Percentiles rank a stretch among this genome's conserved stretches.
Conservation (phyloP, 2,888 invertebrate genomes). For the Eumacrocentrus americanus region DNA sequence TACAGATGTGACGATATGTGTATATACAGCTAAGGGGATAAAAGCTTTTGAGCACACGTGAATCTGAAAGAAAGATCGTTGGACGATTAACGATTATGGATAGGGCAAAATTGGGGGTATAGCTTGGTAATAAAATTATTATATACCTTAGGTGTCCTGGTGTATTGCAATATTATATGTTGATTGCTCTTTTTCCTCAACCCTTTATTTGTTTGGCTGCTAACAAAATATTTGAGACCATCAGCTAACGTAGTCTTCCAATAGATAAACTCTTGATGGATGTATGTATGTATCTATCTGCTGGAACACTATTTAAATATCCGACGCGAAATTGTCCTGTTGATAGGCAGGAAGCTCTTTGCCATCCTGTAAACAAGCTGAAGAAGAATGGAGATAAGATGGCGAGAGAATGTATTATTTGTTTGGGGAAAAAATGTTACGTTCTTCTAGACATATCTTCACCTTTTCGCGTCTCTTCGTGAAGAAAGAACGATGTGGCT, state of each 20-base stretch:
- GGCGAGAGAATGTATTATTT: neutral
- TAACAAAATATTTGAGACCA: slow-evolving; percentile 1
- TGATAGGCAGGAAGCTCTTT: neutral
- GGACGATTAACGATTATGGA: slow-evolving; percentile 11
- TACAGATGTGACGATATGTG: slow-evolving; percentile 10
- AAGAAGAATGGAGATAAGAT: neutral
- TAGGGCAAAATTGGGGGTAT: neutral
- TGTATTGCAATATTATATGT: neutral
- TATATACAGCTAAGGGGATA: neutral
- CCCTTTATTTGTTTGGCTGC: neutral
- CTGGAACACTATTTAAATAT: neutral
- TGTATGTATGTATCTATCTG: neutral
- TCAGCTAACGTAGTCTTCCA: too few relatives aligned
- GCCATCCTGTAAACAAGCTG: slow-evolving; percentile 19
- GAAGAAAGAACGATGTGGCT: slow-evolving; percentile 18
- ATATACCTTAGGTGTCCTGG: neutral
- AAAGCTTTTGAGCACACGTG: slow-evolving; percentile 5
- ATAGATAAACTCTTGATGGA: neutral
- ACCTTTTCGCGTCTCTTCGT: too few relatives aligned
- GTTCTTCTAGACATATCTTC: too few relatives aligned
- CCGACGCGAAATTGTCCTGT: slow-evolving; percentile 10
- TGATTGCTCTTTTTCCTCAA: too few relatives aligned
- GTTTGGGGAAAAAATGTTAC: neutral
- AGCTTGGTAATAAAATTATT: neutral
- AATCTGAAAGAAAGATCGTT: neutral